phyloP scores from a whole-genome alignment of 2,113 vertebrate genomes.

The Neogobius melanostomus region DNA sequence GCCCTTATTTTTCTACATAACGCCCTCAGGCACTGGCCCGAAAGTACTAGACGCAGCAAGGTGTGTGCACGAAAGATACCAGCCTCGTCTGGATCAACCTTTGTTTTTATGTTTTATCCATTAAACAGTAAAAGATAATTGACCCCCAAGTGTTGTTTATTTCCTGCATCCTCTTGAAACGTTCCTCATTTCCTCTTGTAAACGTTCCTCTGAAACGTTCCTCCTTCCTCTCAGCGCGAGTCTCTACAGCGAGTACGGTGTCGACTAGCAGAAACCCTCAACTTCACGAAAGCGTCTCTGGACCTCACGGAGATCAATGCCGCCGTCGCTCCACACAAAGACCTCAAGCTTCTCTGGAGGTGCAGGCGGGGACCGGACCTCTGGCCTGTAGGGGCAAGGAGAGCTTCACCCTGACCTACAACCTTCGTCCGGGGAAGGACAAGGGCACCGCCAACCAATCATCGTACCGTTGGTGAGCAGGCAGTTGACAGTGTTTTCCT shows the following conservation, averaged over 20 bases:
- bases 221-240: constrained; percentile 39
- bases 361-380: constrained; percentile 35
- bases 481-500: not conserved
- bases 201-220: too few relatives aligned
- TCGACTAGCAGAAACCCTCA: fast-evolving
- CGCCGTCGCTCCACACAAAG: constrained; percentile 23
- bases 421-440: constrained; percentile 57
- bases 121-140: too few relatives aligned
- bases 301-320: not conserved
- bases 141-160: too few relatives aligned
- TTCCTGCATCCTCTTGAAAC: too few relatives aligned
- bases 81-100: too few relatives aligned
- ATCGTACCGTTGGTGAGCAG: constrained; percentile 71
- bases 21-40: too few relatives aligned
- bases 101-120: too few relatives aligned
- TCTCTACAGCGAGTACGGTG: not conserved
- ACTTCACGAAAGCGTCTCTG: not conserved
- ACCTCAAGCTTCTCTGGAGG: constrained; percentile 51
- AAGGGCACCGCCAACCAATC: constrained; percentile 37
- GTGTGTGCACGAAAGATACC: too few relatives aligned
- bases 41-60: too few relatives aligned
- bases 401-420: constrained; percentile 54
- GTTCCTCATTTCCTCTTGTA: too few relatives aligned
- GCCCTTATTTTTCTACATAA: too few relatives aligned
- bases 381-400: constrained; percentile 53